Evolutionary conservation across 2,113 vertebrate species (phyloP).

Genomic region (Balaenoptera acutorostrata): DNA sequence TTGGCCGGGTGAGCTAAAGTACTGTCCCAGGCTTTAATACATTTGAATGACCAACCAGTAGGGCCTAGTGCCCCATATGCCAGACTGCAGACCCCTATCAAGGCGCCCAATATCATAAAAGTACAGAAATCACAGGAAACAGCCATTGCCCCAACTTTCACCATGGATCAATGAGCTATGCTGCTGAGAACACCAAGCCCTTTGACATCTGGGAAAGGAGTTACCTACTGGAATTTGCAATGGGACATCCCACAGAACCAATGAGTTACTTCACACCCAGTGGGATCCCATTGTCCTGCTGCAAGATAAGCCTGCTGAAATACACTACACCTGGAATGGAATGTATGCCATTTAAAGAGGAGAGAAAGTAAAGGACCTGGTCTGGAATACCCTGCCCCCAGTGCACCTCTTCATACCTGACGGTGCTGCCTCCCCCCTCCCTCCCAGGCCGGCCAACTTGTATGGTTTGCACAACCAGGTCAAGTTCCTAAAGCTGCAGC

Average conservation of each 20-base stretch:
- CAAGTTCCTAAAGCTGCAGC: neutral
- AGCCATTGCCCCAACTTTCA: neutral
- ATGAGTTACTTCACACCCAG: neutral
- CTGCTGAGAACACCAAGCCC: neutral
- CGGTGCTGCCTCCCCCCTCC: neutral
- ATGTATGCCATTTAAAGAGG: neutral
- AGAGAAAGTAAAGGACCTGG: neutral
- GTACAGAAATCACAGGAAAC: neutral
- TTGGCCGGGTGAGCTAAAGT: neutral
- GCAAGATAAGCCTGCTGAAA: neutral
- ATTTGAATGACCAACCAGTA: neutral
- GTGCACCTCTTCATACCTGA: neutral
- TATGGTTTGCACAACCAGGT: neutral
- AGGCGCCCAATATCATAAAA: neutral
- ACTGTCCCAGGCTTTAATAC: neutral
- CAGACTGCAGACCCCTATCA: neutral
- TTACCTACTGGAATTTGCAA: neutral
- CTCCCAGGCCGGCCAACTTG: neutral
- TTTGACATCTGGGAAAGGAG: neutral
- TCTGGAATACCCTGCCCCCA: neutral
- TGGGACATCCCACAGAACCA: neutral
- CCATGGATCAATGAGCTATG: neutral
- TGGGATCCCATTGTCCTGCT: neutral
- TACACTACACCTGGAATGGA: neutral
- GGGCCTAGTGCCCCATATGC: neutral